Evolutionary conservation across 2,888 invertebrate species (phyloP), one percentile per base, ranked within the genome.

Genomic region (Pristionchus maxplancki): DNA sequence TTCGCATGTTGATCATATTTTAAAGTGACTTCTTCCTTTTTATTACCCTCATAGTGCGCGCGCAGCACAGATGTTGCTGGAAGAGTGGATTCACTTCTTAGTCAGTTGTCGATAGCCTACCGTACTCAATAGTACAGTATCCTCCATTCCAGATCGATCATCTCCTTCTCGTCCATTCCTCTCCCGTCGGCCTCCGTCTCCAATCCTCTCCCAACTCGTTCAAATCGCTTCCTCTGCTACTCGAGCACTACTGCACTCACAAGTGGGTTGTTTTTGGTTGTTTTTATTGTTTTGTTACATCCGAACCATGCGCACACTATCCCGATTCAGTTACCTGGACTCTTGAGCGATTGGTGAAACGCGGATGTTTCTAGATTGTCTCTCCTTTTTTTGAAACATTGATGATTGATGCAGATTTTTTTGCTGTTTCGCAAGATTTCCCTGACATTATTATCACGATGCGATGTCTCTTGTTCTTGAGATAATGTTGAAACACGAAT

Each of bases 201-300:
- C 98, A 98, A 95, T 98, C 98, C 89, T 98, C 98, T 58, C 97
- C 97, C 94, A 97, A 98, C 95, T 97, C 97, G 94, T 98, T 98
- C 95, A 97, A 97, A 95, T 97, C 97, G 93, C 97, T 98, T 95
- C 98, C 98, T 67, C 97, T 97, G 91, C 96, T 98, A 92, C 97
- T 98, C 92, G 97, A 97, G 88, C 97, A 98, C 95, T 98, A 98
- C 95, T 97, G 97, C 87, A 97, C 97, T 95, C 97, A 97, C 95
- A 97, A 97, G 97, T 97, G 95, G 96, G 90, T 89, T 84, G 50
- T 83, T 58, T 50, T 53, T n/a, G 37, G 83, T 89, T 50, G 64
- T 86, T 31, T 15, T 37, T 64, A 8, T 13, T 64, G n/a, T n/a
- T n/a, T n/a, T n/a, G n/a, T n/a, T n/a, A n/a, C n/a, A n/a, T n/a